These are phyloP conservation scores for Cavia aperea DNA, from an alignment of 2,113 vertebrate species.

Conservation along the genomic window DNA sequence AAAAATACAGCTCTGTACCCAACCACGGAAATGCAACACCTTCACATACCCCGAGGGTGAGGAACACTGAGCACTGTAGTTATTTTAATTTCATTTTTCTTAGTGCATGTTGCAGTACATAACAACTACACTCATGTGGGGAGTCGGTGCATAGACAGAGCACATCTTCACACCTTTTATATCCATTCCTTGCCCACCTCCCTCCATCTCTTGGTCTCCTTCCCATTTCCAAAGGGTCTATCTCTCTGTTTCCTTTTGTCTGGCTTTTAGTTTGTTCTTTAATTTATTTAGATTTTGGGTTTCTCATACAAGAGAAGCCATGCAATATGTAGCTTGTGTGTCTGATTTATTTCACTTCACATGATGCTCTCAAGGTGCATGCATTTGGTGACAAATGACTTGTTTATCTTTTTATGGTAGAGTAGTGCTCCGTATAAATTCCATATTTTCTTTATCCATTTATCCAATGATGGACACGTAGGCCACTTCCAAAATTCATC, in stretches of 20 bases:
- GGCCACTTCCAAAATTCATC: neutral
- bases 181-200: neutral
- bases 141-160: accelerated
- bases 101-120: neutral
- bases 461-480: neutral
- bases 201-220: neutral
- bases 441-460: neutral
- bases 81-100: neutral
- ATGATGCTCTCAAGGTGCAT: neutral
- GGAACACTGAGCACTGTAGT: neutral
- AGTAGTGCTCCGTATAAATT: neutral
- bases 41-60: neutral
- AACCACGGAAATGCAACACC: neutral
- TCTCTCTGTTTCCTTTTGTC: neutral
- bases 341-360: neutral
- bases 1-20: neutral
- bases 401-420: neutral
- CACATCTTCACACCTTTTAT: neutral
- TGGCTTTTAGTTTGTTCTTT: neutral
- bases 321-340: neutral
- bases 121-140: neutral
- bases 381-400: neutral
- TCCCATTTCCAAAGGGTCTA: neutral
- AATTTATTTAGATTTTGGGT: neutral
- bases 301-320: neutral